Percentiles rank a stretch among this genome's conserved stretches.
Conservation (phyloP, 2,888 invertebrate species). For the Agrochola lota region DNA sequence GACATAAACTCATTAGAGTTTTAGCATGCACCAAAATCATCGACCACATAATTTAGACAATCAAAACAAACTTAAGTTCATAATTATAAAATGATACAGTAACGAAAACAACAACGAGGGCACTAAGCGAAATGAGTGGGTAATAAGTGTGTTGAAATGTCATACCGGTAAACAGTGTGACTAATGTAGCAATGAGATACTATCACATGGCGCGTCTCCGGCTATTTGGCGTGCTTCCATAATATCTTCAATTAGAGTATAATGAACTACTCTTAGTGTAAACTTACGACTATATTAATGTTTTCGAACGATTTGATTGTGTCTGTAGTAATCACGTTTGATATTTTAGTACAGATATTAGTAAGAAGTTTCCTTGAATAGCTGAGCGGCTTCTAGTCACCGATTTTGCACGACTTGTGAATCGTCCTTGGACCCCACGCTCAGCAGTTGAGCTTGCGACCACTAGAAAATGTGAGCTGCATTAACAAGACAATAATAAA, state of each 20-base stretch:
- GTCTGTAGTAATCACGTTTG: neutral
- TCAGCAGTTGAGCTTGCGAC: no score
- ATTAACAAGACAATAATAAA: no score
- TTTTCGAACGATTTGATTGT: constrained; percentile 19
- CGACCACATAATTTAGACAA: no score
- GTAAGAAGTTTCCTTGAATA: neutral
- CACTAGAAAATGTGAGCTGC: no score
- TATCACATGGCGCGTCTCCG: constrained; percentile 58
- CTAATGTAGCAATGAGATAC: constrained; percentile 63
- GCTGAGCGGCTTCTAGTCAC: neutral
- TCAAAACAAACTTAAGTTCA: no score
- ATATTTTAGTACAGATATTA: neutral
- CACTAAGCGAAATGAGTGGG: no score
- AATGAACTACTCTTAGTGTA: constrained; percentile 52
- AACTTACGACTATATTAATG: constrained; percentile 5
- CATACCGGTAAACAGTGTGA: constrained; percentile 66
- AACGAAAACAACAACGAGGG: no score
- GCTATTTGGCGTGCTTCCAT: constrained; percentile 73
- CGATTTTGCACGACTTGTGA: neutral
- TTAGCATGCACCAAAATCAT: no score
- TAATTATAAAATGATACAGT: no score
- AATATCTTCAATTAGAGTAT: constrained; percentile 54
- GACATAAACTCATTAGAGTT: no score
- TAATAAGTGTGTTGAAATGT: constrained; percentile 62
- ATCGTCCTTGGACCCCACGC: no score